These are phyloP conservation scores for Drosophila emarginata DNA, from an alignment of 2,888 invertebrate genomes.

Conservation along the genomic window DNA sequence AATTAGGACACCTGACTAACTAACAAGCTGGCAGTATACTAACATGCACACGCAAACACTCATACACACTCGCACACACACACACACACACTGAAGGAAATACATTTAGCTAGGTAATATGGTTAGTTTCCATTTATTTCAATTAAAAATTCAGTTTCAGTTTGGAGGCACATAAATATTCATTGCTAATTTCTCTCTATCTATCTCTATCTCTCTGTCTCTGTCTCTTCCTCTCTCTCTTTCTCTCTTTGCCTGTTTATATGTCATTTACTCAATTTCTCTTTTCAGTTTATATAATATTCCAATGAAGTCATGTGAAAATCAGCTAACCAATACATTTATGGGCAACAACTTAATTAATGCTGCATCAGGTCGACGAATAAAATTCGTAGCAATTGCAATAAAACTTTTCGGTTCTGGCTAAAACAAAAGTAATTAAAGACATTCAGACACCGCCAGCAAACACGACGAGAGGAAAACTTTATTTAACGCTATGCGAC, in stretches of 20 bases:
- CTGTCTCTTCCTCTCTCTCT: neutral
- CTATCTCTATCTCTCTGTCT: neutral
- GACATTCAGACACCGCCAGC: slow-evolving; percentile 25
- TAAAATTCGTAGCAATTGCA: slow-evolving; percentile 51
- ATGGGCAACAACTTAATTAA: slow-evolving; percentile 50
- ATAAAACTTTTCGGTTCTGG: slow-evolving; percentile 56
- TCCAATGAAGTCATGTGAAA: slow-evolving; percentile 47
- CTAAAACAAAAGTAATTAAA: slow-evolving; percentile 65
- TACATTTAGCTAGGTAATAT: slow-evolving; percentile 30
- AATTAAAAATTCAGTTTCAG: slow-evolving; percentile 53
- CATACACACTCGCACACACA: slow-evolving; percentile 14
- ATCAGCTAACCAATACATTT: slow-evolving; percentile 34
- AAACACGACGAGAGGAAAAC: slow-evolving; percentile 22
- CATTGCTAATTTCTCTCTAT: slow-evolving; percentile 51
- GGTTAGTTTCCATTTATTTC: slow-evolving; percentile 53
- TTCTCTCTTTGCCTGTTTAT: neutral
- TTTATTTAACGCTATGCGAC: slow-evolving; percentile 59
- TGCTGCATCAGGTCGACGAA: slow-evolving; percentile 50
- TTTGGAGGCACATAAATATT: slow-evolving; percentile 51
- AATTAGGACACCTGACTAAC: slow-evolving; percentile 46
- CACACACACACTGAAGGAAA: neutral
- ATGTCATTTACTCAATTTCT: neutral
- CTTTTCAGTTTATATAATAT: slow-evolving; percentile 18
- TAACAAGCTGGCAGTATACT: slow-evolving; percentile 3
- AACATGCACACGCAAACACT: slow-evolving; percentile 13